A percentile compares a stretch with the other conserved stretches of the same genome.
phyloP scores from a whole-genome alignment of 2,113 vertebrate genomes.

The Grus americana region DNA sequence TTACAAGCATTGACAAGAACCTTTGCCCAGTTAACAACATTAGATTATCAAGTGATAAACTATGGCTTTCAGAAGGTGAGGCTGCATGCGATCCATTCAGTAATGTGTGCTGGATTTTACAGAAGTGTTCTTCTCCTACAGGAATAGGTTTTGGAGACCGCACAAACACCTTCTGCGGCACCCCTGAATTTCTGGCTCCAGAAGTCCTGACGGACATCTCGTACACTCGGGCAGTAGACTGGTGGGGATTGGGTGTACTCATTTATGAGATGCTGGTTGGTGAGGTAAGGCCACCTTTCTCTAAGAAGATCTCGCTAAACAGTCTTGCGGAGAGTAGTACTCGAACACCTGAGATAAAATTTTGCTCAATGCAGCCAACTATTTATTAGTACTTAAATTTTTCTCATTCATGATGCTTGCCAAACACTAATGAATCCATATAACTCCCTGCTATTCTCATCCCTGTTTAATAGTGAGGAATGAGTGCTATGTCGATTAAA shows the following conservation, averaged over 20 bases:
- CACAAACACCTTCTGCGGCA: conserved; percentile 96
- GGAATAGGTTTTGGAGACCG: conserved; percentile 93
- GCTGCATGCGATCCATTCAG: neutral
- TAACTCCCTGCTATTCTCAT: neutral
- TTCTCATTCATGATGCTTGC: neutral
- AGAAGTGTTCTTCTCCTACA: conserved; percentile 36
- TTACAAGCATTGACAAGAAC: neutral
- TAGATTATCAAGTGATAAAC: neutral
- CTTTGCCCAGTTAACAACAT: neutral
- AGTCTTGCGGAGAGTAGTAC: neutral
- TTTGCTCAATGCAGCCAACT: neutral
- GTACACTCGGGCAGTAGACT: conserved; percentile 93
- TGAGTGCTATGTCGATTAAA: neutral
- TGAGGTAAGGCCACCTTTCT: conserved; percentile 81
- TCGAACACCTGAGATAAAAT: neutral
- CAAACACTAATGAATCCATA: neutral
- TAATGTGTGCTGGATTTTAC: neutral
- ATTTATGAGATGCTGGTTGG: conserved; percentile 98
- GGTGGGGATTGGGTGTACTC: conserved; percentile 97
- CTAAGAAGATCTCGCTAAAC: neutral
- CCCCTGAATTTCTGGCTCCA: conserved; percentile 94
- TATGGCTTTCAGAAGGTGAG: neutral
- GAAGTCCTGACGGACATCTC: conserved; percentile 93
- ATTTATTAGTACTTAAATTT: neutral
- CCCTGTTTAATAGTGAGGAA: neutral